phyloP scores from a whole-genome alignment of 2,888 invertebrate genomes.

The Allolobophora icterica region DNA sequence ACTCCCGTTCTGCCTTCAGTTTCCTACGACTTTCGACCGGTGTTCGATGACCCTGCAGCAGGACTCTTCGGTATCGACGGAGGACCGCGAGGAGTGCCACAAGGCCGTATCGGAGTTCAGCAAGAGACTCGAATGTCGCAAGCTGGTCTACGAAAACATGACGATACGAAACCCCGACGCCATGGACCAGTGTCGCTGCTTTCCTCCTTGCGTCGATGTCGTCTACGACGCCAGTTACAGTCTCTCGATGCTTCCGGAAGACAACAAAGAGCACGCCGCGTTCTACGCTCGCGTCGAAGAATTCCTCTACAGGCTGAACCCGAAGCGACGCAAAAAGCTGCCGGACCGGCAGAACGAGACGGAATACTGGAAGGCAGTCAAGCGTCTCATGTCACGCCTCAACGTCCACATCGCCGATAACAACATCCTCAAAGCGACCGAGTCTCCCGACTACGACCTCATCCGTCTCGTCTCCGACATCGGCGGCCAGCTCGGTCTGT shows the following conservation, averaged over 20 bases:
- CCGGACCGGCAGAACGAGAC: background rate
- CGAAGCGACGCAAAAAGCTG: background rate
- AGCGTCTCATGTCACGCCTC: constrained; percentile 45
- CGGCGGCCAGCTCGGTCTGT: constrained; percentile 51
- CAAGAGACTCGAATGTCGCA: constrained; percentile 45
- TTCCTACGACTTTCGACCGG: constrained; percentile 37
- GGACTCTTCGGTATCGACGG: background rate
- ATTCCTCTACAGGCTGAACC: constrained; percentile 31
- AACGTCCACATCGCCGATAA: constrained; percentile 52
- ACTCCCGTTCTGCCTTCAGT: constrained; percentile 45
- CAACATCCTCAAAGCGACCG: constrained; percentile 51
- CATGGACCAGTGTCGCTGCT: constrained; percentile 49
- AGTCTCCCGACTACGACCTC: constrained; percentile 50
- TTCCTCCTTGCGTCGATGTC: constrained; percentile 50
- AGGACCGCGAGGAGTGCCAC: background rate
- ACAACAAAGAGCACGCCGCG: constrained; percentile 45
- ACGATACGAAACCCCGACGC: constrained; percentile 48
- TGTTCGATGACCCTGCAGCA: constrained; percentile 30
- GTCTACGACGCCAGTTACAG: constrained; percentile 50
- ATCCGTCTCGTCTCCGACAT: constrained; percentile 50
- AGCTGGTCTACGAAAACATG: constrained; percentile 50
- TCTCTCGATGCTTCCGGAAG: constrained; percentile 48
- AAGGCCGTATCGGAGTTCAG: background rate
- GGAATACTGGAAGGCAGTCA: background rate
- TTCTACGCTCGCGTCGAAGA: constrained; percentile 47